These are phyloP conservation scores for Athene noctua DNA, from an alignment of 2,113 vertebrate genomes.

Conservation along the genomic window DNA sequence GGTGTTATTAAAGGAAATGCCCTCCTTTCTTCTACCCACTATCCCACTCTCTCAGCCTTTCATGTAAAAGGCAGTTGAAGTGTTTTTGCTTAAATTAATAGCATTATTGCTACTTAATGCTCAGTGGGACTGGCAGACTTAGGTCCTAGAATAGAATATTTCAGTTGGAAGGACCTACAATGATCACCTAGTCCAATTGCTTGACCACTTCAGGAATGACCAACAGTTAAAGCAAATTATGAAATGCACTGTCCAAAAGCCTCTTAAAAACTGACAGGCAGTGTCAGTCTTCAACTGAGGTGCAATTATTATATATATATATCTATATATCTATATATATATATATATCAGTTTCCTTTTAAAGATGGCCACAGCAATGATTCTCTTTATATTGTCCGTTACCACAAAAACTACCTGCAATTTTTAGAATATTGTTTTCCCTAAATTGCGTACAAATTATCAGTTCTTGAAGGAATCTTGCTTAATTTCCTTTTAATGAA, in stretches of 20 bases:
- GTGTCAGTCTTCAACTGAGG: background rate
- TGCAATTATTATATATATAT: background rate
- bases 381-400: background rate
- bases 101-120: background rate
- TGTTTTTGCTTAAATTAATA: background rate
- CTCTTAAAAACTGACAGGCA: background rate
- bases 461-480: background rate
- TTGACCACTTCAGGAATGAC: background rate
- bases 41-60: background rate
- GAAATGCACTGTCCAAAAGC: background rate
- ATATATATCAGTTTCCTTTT: background rate
- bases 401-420: background rate
- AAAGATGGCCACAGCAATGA: background rate
- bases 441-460: background rate
- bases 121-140: background rate
- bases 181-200: background rate
- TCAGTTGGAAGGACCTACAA: background rate
- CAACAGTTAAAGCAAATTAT: background rate
- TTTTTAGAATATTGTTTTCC: background rate
- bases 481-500: background rate
- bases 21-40: background rate
- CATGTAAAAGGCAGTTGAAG: background rate
- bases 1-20: background rate
- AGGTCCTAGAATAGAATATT: background rate
- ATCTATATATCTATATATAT: no score